Evolutionary conservation across 53 echinoderm and acorn worm species (phyloP), one percentile per base, ranked within the genome.

Genomic region (Hippasteria phrygiana): DNA sequence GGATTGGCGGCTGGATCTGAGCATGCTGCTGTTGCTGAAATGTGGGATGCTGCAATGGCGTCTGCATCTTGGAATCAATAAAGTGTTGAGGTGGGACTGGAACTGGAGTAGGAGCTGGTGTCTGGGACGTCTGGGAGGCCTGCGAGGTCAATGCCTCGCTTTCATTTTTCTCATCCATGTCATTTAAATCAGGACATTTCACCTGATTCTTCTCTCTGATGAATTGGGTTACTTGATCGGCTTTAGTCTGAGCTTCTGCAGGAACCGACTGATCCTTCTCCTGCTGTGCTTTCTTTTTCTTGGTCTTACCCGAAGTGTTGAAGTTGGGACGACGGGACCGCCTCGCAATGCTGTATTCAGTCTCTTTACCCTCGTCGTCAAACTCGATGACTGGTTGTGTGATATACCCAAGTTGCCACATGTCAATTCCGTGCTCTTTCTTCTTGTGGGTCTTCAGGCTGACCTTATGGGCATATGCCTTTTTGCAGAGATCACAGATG

Each of bases 371-470:
- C 20, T 85, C 85, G 17, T 85, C 85, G 1, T 85, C 85, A 85
- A 85, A 85, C 35, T 85, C 85, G 36, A 85, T 85, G 85, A 85
- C 85, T 7, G 85, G 85, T 38, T 85, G 85, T 36, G 85, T 85
- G 71, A 85, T 70, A 53, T 85, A 85, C 0, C 90, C 90, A 43
- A 73, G 73, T 69, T 74, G 90, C 90, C 90, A 90, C 73, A 90
- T 72, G 41, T 90, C 90, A 20, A 90, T 74, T 13, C 90, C 90
- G 38, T 91, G 92, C 43, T 88, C 75, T 71, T 88, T 91, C 74
- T 88, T 91, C 64, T 88, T 91, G 73, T 91, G 92, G 2, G 92
- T 91, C 66, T 91, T 91, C 88, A 91, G 56, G 42, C 92, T 91
- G 35, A 91, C 92, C 31, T 91, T 91, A 50, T 91, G 92, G 14